Conservation (phyloP, 2,888 invertebrate species). For the Eudasyphora cyanicolor region DNA sequence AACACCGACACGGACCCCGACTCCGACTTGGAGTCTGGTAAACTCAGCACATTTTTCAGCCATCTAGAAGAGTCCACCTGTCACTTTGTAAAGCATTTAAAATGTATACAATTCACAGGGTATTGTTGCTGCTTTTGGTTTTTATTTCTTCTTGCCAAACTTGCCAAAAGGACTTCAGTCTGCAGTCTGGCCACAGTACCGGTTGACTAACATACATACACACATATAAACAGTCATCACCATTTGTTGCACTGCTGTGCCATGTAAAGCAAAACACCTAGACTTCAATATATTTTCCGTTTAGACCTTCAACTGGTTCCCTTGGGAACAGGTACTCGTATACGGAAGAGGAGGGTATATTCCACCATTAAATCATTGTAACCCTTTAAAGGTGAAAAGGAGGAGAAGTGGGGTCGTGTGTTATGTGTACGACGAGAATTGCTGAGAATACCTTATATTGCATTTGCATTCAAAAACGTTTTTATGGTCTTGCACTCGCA, state of each 20-base stretch:
- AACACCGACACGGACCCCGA: too few relatives aligned
- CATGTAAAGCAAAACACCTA: neutral
- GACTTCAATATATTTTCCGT: neutral
- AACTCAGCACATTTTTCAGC: neutral
- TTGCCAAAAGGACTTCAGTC: neutral
- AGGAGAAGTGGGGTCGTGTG: too few relatives aligned
- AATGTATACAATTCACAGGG: neutral
- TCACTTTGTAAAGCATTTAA: constrained; percentile 24
- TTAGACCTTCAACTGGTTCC: too few relatives aligned
- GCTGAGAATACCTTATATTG: neutral
- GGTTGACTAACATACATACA: too few relatives aligned
- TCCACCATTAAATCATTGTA: too few relatives aligned
- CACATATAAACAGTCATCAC: constrained; percentile 2
- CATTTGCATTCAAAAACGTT: constrained; percentile 13
- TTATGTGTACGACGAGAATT: too few relatives aligned
- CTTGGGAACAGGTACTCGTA: too few relatives aligned
- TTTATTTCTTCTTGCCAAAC: neutral
- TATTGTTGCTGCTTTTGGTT: neutral
- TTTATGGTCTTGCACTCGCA: neutral
- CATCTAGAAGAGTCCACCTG: neutral
- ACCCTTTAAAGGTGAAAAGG: too few relatives aligned
- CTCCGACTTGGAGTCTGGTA: too few relatives aligned
- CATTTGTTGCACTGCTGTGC: constrained; percentile 11
- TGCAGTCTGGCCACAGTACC: neutral
- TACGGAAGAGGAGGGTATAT: too few relatives aligned